Evolutionary conservation across 2,888 invertebrate species (phyloP), one percentile per base, ranked within the genome.

Genomic region (Leptinotarsa juncta): DNA sequence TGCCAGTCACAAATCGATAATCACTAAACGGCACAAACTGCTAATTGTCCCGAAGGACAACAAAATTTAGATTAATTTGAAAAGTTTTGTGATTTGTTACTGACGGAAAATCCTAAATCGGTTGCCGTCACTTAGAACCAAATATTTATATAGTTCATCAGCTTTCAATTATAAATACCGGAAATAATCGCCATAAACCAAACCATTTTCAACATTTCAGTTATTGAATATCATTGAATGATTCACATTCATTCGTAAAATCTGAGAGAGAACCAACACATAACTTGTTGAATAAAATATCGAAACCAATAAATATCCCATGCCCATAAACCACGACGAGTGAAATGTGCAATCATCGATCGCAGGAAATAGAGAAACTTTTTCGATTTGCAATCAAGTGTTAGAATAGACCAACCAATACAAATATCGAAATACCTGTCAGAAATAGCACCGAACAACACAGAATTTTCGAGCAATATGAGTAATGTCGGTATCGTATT

Each of bases 301-400:
- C 10, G 10, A 55, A 57, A 57, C 23, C 57, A 57, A 20, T 14
- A 57, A 23, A 57, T 57, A 20, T 57, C 57, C 57, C 26, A 57
- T 57, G 16, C 20, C 23, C 57, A 57, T 57, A 57, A 57, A 57
- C 57, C 57, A 57, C 23, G 23, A 10, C 20, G 57, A 7, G 20
- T 57, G 26, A 57, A 57, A 57, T 5, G 57, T 57, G 23, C 57
- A 57, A 57, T 57, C 57, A 57, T 57, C 57, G n/a, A 23, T 23
- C 57, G 20, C 57, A 57, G 57, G 57, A 57, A 57, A 57, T 57
- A 23, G 57, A 57, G 57, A 57, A 57, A 57, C 57, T 57, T 57
- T 57, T 57, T 57, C 57, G 57, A 57, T 57, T 57, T 57, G 20
- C 23, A 23, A 57, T 57, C 57, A 57, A 57, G 20, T 14, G 57